A percentile compares a stretch with the other conserved stretches of the same genome.
Conservation (phyloP, 2,113 vertebrate species). For the Mastomys natalensis region DNA sequence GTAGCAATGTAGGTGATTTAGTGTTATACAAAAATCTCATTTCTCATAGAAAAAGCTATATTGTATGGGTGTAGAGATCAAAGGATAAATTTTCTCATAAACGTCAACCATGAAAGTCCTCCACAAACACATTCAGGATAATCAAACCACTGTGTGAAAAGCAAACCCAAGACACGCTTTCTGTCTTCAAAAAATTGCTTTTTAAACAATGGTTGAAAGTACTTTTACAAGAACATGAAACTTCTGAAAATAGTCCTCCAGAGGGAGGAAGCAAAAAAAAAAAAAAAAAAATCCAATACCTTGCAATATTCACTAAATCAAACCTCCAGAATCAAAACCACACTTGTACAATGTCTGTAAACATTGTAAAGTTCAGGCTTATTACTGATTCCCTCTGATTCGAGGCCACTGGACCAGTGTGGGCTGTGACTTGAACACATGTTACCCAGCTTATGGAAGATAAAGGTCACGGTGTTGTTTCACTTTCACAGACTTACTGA, state of each 20-base stretch:
- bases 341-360: conserved; percentile 25
- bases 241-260: conserved; percentile 43
- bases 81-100: conserved; percentile 71
- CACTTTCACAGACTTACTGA: conserved; percentile 49
- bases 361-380: conserved; percentile 27
- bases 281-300: background rate
- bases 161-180: conserved; percentile 25
- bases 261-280: background rate
- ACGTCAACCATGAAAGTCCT: conserved; percentile 56
- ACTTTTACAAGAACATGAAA: conserved; percentile 14
- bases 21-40: background rate
- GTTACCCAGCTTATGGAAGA: background rate
- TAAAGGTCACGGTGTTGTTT: conserved; percentile 56
- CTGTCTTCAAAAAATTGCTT: conserved; percentile 21
- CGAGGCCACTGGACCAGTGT: background rate
- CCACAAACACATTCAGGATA: conserved; percentile 62
- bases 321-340: conserved; percentile 35
- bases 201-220: conserved; percentile 19
- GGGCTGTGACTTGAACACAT: background rate
- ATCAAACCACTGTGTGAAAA: conserved; percentile 68
- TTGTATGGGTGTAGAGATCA: conserved; percentile 50
- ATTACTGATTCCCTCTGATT: background rate
- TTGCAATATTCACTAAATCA: conserved; percentile 40
- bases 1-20: conserved; percentile 19
- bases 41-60: background rate